phyloP scores from a whole-genome alignment of 2,888 invertebrate genomes.

The Pandemis cinnamomeana region DNA sequence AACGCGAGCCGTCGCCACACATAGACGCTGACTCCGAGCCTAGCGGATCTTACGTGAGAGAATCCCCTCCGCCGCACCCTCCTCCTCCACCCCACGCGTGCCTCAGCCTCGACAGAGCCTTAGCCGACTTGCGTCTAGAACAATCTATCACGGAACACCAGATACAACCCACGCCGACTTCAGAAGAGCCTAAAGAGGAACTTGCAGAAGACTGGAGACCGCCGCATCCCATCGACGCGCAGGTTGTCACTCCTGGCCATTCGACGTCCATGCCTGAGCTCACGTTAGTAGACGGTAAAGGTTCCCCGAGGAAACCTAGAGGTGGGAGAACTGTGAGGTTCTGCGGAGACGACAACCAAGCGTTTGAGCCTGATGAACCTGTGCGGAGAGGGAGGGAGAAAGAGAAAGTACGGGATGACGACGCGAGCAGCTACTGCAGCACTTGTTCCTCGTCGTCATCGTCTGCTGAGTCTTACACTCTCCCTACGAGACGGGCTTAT shows the following conservation, averaged over 20 bases:
- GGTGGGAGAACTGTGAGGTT: conserved; percentile 77
- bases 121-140: conserved; percentile 85
- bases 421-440: conserved; percentile 91
- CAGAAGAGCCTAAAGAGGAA: conserved; percentile 64
- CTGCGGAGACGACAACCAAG: conserved; percentile 78
- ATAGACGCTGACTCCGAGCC: conserved; percentile 87
- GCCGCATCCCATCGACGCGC: conserved; percentile 80
- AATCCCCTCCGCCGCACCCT: conserved; percentile 80
- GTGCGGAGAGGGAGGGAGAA: conserved; percentile 45
- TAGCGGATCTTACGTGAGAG: conserved; percentile 80
- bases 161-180: conserved; percentile 83
- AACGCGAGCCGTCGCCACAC: conserved; percentile 81
- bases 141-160: conserved; percentile 88
- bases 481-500: conserved; percentile 92
- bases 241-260: conserved; percentile 82
- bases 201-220: conserved; percentile 82
- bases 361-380: conserved; percentile 76
- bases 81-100: conserved; percentile 79
- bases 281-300: conserved; percentile 78
- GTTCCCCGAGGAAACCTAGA: conserved; percentile 62
- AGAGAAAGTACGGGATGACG: conserved; percentile 82
- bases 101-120: conserved; percentile 75
- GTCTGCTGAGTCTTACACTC: conserved; percentile 93
- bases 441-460: conserved; percentile 96
- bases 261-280: conserved; percentile 80